Conservation (phyloP, 2,113 vertebrate species). For the Channa maculata region DNA sequence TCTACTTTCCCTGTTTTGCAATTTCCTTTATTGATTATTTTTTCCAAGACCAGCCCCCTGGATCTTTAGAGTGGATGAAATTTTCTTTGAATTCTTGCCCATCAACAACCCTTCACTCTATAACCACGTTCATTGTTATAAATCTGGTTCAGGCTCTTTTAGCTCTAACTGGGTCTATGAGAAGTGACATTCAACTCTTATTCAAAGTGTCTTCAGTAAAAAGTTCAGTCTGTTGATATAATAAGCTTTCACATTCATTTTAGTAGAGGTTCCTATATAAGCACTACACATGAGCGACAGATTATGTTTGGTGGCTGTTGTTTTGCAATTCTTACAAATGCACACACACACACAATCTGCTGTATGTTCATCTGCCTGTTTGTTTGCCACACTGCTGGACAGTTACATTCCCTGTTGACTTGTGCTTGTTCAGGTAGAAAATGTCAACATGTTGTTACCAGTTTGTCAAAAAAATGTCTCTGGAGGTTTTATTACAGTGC, state of each 20-base stretch:
- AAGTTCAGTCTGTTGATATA: too few species aligned
- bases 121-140: background rate
- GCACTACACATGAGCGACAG: background rate
- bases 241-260: too few species aligned
- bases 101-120: background rate
- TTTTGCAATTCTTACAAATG: too few species aligned
- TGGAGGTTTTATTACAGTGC: too few species aligned
- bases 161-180: slow-evolving; percentile 1
- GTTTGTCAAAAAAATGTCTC: too few species aligned
- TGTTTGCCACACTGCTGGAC: too few species aligned
- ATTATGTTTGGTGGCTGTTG: background rate
- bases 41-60: background rate
- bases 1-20: slow-evolving; percentile 29
- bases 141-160: background rate
- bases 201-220: too few species aligned
- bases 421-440: too few species aligned
- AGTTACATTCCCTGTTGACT: too few species aligned
- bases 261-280: background rate
- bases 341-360: too few species aligned
- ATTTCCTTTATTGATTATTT: slow-evolving; percentile 54
- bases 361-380: too few species aligned
- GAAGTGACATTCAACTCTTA: background rate
- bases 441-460: too few species aligned
- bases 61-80: background rate
- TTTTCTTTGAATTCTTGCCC: background rate